Conservation (phyloP, 2,888 invertebrate genomes). For the Euspilapteryx auroguttella region DNA sequence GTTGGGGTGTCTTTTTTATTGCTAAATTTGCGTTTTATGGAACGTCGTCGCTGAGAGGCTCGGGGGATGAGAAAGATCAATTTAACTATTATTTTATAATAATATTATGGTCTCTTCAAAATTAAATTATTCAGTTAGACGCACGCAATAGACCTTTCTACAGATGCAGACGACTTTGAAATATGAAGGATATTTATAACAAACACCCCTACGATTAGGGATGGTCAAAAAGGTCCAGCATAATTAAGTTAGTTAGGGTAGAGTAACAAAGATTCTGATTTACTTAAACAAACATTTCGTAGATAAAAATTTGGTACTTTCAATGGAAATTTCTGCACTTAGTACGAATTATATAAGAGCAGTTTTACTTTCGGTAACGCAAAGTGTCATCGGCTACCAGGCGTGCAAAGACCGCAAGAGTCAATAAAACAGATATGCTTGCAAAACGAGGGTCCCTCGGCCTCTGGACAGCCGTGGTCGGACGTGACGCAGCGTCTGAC, state of each 20-base stretch:
- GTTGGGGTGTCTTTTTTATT: constrained; percentile 53
- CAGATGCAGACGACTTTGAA: constrained; percentile 60
- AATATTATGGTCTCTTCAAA: no score
- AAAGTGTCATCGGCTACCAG: no score
- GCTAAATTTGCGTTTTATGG: constrained; percentile 59
- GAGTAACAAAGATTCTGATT: not conserved
- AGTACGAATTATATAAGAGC: no score
- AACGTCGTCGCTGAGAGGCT: no score
- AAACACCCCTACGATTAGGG: constrained; percentile 22
- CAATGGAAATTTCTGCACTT: no score
- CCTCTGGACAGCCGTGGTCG: constrained; percentile 16
- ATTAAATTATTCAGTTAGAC: no score
- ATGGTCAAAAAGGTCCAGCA: no score
- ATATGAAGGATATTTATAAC: constrained; percentile 56
- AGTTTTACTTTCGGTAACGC: constrained; percentile 46
- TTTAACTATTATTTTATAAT: no score
- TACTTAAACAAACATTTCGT: no score
- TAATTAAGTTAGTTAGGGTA: not conserved
- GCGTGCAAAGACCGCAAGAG: constrained; percentile 56
- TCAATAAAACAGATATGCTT: constrained; percentile 42
- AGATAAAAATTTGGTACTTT: no score
- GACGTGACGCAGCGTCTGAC: constrained; percentile 52
- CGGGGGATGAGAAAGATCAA: no score
- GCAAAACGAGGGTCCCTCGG: constrained; percentile 14
- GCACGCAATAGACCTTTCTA: constrained; percentile 48